phyloP scores from a whole-genome alignment of 2,888 invertebrate genomes.

The Rhyacophila evoluta region DNA sequence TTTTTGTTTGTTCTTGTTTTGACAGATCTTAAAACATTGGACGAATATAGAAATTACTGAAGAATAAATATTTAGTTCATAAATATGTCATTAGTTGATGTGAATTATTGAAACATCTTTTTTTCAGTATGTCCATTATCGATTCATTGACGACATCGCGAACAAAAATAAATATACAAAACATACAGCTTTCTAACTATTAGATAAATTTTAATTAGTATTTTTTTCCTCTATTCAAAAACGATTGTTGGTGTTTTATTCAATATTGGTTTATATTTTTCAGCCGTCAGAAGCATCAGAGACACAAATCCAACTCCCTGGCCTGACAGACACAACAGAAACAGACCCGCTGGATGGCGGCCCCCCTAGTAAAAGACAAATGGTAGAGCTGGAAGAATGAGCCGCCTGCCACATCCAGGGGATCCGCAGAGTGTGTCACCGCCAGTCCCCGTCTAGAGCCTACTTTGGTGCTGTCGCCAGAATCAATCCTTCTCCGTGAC shows the following conservation, averaged over 20 bases:
- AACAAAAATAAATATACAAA: no score
- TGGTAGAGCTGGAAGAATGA: slow-evolving; percentile 53
- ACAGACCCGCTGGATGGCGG: slow-evolving; percentile 65
- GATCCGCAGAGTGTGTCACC: neutral
- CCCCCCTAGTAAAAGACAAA: slow-evolving; percentile 61
- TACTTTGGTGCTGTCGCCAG: slow-evolving; percentile 12
- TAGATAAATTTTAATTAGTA: no score
- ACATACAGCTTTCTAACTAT: slow-evolving; percentile 32
- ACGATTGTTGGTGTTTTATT: no score
- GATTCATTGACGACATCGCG: neutral
- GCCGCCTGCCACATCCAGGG: neutral
- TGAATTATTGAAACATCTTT: neutral
- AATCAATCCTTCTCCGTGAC: neutral
- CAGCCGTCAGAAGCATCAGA: slow-evolving; percentile 86
- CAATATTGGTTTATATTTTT: neutral
- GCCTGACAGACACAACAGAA: slow-evolving; percentile 71
- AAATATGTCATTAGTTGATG: no score
- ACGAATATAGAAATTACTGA: no score
- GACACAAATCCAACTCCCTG: slow-evolving; percentile 81
- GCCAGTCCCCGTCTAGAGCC: neutral
- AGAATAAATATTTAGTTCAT: no score
- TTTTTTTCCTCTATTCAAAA: no score
- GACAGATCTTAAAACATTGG: no score
- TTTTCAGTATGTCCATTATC: no score
- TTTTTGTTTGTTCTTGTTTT: no score